Base-by-base conservation (phyloP, 2,888 invertebrate genomes). In the Amiota minor region DNA sequence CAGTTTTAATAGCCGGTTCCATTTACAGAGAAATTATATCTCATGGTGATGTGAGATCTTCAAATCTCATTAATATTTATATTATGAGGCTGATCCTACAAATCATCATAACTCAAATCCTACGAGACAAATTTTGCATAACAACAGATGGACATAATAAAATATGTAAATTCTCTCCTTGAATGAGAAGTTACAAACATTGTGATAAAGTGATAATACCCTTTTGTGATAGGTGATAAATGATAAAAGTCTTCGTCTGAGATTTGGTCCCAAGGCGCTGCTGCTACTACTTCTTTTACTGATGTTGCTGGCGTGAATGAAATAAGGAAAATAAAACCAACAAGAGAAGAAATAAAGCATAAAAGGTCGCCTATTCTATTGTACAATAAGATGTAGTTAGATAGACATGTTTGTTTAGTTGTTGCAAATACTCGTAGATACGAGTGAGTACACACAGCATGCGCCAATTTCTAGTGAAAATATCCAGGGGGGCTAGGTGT, bases 391-490 rank as follows among this genome's bases (percentile, higher is more conserved):
- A 50, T 45, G 50, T 80, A 81, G 77, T 73, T 77, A 74, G 78
- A 82, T 81, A 77, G 73, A 77, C 77, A 77, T 78, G 79, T 77
- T 72, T 79, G 77, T 74, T 72, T 81, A 76, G 67, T 78, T 79
- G 81, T 35, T 35, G 35, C 35, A 35, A 35, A 6, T 35, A 35
- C 35, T 35, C 35, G 6, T 35, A 35, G 35, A 2, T 35, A 35
- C 35, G 35, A 23, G 23, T 35, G 35, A 2, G 6, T 2, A 35
- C 35, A 35, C 83, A 84, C 83, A 83, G 83, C 83, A 84, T 85
- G 83, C 86, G 84, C 83, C 83, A 85, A 85, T 83, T 83, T 83
- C 83, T 77, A 76, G 78, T 76, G 83, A 83, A 35, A 35, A 83
- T 84, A 20, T 78, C 77, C 80, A 77, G 75, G 81, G 77, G 81